Conservation (phyloP, 2,888 invertebrate genomes). For the Pelosia muscerda region DNA sequence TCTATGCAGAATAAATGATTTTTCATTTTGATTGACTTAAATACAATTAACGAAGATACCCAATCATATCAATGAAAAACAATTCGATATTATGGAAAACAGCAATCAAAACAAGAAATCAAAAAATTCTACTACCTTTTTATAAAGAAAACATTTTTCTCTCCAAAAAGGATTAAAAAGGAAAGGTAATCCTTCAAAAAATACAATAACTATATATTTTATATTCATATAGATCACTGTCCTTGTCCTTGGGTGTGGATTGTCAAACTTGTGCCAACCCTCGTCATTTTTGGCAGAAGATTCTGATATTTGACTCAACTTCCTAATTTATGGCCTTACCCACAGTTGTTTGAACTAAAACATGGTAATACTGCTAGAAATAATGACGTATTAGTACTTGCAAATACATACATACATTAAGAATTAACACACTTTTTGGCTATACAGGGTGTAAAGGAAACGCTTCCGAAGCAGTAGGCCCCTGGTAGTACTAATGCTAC, state of each 20-base stretch:
- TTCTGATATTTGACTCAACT: conserved; percentile 20
- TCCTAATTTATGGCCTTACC: conserved; percentile 19
- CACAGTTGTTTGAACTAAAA: conserved; percentile 6
- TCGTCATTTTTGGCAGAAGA: conserved; percentile 13
- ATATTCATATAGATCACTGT: conserved; percentile 1
- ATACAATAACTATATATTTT: neutral
- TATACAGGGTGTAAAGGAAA: no score
- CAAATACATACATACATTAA: no score
- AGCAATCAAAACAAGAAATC: neutral
- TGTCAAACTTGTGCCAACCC: conserved; percentile 15
- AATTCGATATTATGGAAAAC: no score
- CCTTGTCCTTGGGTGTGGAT: conserved; percentile 10
- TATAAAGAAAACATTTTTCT: neutral
- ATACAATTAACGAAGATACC: no score
- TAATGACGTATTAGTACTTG: no score
- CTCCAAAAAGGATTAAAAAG: no score
- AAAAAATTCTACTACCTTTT: neutral
- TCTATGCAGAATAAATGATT: no score
- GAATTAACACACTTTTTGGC: no score
- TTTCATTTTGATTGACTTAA: no score
- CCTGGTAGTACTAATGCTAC: no score
- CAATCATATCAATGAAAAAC: no score
- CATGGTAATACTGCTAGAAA: neutral
- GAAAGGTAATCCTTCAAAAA: neutral
- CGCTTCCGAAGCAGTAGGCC: no score